A percentile compares a stretch with the other conserved stretches of the same genome.
Evolutionary conservation across 2,113 vertebrate genomes (phyloP).

Genomic region (Sphyrna mokarran): DNA sequence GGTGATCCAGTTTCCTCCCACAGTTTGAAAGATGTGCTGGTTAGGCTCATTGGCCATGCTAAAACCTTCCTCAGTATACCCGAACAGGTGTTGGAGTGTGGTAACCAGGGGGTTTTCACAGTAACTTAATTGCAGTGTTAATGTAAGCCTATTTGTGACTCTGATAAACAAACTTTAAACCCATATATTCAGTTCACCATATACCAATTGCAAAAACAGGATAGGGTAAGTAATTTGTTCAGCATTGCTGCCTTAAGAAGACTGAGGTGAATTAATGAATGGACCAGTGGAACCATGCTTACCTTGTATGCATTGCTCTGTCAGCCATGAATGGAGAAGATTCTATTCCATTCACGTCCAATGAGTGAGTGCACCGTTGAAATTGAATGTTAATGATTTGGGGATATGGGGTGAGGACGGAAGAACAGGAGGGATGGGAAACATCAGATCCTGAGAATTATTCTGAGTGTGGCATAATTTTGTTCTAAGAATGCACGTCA

Average conservation of each 20-base stretch:
- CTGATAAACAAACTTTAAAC: background rate
- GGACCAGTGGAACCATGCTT: background rate
- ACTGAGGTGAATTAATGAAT: background rate
- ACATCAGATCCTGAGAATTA: background rate
- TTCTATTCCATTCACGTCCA: background rate
- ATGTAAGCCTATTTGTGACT: too few relatives aligned
- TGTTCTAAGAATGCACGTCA: background rate
- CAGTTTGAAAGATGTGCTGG: too few relatives aligned
- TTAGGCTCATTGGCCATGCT: too few relatives aligned
- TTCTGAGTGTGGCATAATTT: background rate
- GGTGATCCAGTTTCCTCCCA: too few relatives aligned
- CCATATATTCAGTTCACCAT: background rate
- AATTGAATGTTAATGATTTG: background rate
- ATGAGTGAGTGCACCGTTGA: background rate
- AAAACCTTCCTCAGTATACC: too few relatives aligned
- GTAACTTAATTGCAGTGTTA: too few relatives aligned
- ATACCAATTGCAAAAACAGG: background rate
- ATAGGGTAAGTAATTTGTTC: background rate
- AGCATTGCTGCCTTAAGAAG: too few relatives aligned
- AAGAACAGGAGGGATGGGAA: too few relatives aligned
- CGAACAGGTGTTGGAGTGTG: too few relatives aligned
- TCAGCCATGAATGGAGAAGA: background rate
- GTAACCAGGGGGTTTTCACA: too few relatives aligned
- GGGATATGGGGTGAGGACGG: background rate
- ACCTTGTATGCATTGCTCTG: too few relatives aligned